A percentile compares a stretch with the other conserved stretches of the same genome.
These are phyloP conservation scores for Telmatherina bonti DNA, from an alignment of 2,797 vertebrate species.

Conservation along the genomic window DNA sequence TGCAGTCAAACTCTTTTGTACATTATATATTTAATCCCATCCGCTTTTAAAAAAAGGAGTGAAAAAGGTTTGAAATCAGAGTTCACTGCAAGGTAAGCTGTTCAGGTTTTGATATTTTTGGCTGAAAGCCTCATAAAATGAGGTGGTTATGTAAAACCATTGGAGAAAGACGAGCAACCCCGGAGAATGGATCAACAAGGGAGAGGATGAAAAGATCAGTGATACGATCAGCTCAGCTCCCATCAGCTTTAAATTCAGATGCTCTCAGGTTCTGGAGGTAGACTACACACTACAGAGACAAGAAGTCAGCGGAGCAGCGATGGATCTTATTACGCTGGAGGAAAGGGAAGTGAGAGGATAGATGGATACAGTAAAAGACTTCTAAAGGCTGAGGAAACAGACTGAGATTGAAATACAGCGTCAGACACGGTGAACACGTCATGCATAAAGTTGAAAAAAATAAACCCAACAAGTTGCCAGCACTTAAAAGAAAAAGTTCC, in stretches of 20 bases:
- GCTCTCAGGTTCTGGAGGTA: slow-evolving; percentile 52
- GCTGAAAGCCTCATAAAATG: slow-evolving; percentile 22
- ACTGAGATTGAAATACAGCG: slow-evolving; percentile 18
- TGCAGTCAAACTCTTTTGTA: no score
- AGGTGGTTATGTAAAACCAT: slow-evolving; percentile 13
- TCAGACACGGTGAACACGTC: slow-evolving; percentile 19
- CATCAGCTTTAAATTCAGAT: slow-evolving; percentile 53
- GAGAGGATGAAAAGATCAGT: slow-evolving; percentile 33
- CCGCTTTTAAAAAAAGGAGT: slow-evolving; percentile 10
- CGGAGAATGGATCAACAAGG: slow-evolving; percentile 7
- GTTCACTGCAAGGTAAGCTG: background rate
- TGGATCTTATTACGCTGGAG: slow-evolving; percentile 19
- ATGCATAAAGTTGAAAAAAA: slow-evolving; percentile 19
- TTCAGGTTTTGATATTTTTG: slow-evolving; percentile 14
- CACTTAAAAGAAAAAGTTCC: slow-evolving; percentile 9
- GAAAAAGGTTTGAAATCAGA: slow-evolving; percentile 1
- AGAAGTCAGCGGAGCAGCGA: slow-evolving; percentile 18
- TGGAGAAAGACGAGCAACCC: slow-evolving; percentile 12
- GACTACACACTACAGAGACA: slow-evolving; percentile 5
- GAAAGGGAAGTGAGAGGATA: slow-evolving; percentile 10
- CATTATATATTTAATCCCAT: background rate
- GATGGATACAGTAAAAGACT: slow-evolving; percentile 7
- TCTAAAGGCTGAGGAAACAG: slow-evolving; percentile 18
- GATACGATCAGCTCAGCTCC: slow-evolving; percentile 22
- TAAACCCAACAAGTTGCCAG: no score